These are phyloP conservation scores for Triplophysa siluroides DNA, from an alignment of 2,113 vertebrate genomes.

Conservation along the genomic window DNA sequence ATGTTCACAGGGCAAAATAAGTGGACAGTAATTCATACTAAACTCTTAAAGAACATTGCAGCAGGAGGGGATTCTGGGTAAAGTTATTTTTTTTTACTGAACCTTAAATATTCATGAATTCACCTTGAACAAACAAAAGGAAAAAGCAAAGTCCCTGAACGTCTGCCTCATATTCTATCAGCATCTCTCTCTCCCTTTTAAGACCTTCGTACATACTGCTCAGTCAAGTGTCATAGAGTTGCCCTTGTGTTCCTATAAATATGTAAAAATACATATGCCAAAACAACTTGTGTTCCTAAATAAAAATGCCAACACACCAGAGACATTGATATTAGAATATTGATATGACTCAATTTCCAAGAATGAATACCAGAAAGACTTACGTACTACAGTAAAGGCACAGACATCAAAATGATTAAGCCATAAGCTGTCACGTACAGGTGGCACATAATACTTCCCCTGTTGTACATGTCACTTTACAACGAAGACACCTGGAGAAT, in stretches of 20 bases:
- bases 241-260: neutral
- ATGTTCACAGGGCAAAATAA: slow-evolving; percentile 5
- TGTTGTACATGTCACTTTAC: neutral
- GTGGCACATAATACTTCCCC: neutral
- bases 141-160: neutral
- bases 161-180: slow-evolving; percentile 3
- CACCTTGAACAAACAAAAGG: slow-evolving; percentile 8
- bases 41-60: slow-evolving; percentile 1
- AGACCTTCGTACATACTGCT: neutral
- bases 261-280: neutral
- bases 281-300: too few species aligned
- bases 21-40: slow-evolving; percentile 3
- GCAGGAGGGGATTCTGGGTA: slow-evolving; percentile 17
- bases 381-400: neutral
- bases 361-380: neutral
- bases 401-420: neutral
- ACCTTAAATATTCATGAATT: slow-evolving; percentile 40
- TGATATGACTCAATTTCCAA: neutral
- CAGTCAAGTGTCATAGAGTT: slow-evolving; percentile 12
- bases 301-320: neutral
- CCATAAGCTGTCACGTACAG: neutral
- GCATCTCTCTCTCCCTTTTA: neutral
- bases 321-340: too few species aligned
- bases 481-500: neutral
- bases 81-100: neutral